phyloP scores from a whole-genome alignment of 2,888 invertebrate species.

The Drosophila paramelanica region DNA sequence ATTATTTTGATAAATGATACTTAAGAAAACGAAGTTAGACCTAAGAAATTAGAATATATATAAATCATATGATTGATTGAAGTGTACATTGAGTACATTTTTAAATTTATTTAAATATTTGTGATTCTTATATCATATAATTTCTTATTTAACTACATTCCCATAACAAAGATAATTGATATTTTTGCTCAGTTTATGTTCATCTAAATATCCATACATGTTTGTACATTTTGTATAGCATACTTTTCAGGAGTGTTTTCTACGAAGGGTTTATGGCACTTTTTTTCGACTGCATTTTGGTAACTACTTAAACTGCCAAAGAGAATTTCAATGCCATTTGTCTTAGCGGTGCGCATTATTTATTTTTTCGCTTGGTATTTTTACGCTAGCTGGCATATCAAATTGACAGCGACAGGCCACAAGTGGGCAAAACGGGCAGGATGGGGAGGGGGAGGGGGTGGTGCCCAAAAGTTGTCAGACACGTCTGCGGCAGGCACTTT shows the following conservation, averaged over 20 bases:
- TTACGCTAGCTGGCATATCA: conserved; percentile 49
- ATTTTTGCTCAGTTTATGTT: too few relatives aligned
- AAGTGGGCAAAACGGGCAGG: conserved; percentile 42
- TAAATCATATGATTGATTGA: too few relatives aligned
- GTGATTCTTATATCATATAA: too few relatives aligned
- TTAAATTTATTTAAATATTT: too few relatives aligned
- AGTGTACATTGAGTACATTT: too few relatives aligned
- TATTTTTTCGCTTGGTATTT: conserved; percentile 29
- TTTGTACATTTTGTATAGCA: conserved; percentile 18
- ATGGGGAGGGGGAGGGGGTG: neutral
- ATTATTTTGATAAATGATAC: neutral
- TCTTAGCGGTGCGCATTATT: conserved; percentile 25
- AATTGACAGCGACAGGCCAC: conserved; percentile 73
- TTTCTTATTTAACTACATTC: neutral
- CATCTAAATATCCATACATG: neutral
- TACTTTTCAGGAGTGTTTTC: conserved; percentile 2
- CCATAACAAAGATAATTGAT: neutral
- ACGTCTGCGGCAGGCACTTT: conserved; percentile 53
- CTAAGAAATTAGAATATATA: too few relatives aligned
- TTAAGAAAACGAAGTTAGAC: neutral
- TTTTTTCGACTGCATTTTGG: conserved; percentile 10
- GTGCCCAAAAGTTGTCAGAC: conserved; percentile 39
- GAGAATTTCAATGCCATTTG: conserved; percentile 60
- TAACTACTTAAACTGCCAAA: conserved; percentile 70
- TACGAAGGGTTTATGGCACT: neutral